phyloP scores from a whole-genome alignment of 2,797 vertebrate species.

The Gymnothorax javanicus region DNA sequence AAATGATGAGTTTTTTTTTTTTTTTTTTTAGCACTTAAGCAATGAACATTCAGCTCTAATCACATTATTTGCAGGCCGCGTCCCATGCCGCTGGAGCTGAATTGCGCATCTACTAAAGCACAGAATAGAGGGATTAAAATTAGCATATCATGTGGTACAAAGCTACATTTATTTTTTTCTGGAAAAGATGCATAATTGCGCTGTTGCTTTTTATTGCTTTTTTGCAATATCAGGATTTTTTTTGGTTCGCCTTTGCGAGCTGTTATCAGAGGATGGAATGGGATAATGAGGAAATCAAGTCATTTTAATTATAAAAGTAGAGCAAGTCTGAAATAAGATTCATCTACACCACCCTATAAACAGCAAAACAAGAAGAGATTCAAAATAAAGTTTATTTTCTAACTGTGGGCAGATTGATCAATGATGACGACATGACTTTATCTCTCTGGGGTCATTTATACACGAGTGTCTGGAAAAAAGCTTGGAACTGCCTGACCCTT shows the following conservation, averaged over 20 bases:
- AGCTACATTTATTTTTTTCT: too few species aligned
- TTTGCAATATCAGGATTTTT: neutral
- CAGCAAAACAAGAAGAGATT: conserved; percentile 46
- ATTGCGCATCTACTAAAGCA: neutral
- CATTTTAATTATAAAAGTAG: conserved; percentile 7
- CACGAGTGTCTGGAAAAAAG: conserved; percentile 27
- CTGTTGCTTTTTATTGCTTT: too few species aligned
- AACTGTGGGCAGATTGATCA: conserved; percentile 45
- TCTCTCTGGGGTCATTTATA: conserved; percentile 37
- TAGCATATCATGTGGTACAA: too few species aligned
- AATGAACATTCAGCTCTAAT: too few species aligned
- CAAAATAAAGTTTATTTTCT: conserved; percentile 46
- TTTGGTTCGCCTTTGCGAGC: neutral
- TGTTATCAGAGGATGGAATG: neutral
- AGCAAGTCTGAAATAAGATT: conserved; percentile 44
- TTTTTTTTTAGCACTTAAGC: too few species aligned
- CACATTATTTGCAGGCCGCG: too few species aligned
- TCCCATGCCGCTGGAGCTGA: neutral
- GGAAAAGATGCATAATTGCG: too few species aligned
- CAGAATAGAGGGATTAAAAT: neutral
- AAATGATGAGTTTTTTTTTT: too few species aligned
- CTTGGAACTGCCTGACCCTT: neutral
- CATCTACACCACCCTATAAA: conserved; percentile 44
- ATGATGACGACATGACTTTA: conserved; percentile 41
- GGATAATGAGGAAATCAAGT: neutral